These are phyloP conservation scores for Ruditapes philippinarum DNA, from an alignment of 1,140 invertebrate genomes.

Conservation along the genomic window DNA sequence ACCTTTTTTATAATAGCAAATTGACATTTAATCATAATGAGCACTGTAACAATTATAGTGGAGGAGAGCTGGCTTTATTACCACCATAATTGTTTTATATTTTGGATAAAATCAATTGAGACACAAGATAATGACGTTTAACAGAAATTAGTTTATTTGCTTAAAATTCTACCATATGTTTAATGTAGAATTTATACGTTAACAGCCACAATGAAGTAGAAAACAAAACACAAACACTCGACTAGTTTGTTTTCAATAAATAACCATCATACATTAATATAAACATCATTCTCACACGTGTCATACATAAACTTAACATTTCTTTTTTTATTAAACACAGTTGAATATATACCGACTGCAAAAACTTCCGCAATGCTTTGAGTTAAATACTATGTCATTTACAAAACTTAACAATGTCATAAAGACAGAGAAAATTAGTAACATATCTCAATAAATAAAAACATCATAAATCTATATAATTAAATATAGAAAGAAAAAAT, in stretches of 20 bases:
- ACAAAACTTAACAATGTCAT: conserved; percentile 8
- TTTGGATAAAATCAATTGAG: no score
- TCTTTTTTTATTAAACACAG: no score
- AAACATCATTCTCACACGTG: not conserved
- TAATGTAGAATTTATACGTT: conserved; percentile 16
- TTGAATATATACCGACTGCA: no score
- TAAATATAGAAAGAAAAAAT: no score
- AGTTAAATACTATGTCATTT: not conserved
- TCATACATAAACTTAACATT: not conserved
- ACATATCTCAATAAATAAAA: no score
- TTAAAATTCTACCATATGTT: conserved; percentile 36
- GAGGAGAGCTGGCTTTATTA: no score
- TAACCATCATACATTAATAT: not conserved
- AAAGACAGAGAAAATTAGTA: no score
- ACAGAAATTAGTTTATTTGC: conserved; percentile 48
- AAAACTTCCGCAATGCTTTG: not conserved
- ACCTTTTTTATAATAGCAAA: no score
- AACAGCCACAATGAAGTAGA: conserved; percentile 13
- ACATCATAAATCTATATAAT: no score
- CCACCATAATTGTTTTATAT: no score
- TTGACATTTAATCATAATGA: no score
- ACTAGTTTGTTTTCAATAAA: conserved; percentile 21
- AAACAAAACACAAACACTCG: conserved; percentile 32
- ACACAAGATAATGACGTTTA: not conserved
- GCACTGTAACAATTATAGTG: no score